Conservation (phyloP, 35 echinoderm and acorn worm genomes). For the Stichopus chloronotus region DNA sequence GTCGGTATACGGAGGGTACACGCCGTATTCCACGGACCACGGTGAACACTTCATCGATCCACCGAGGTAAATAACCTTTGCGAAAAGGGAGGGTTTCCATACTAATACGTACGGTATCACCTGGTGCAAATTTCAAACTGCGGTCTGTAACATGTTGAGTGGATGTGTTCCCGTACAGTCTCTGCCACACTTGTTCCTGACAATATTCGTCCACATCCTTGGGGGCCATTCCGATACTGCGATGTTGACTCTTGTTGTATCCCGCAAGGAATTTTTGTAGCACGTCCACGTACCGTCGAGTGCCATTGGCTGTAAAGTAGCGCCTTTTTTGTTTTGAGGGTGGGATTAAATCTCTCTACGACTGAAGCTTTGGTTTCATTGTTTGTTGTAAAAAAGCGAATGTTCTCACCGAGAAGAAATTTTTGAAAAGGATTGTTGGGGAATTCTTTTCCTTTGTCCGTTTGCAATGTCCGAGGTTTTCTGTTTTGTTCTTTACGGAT, state of each 20-base stretch:
- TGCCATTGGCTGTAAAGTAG: conserved; percentile 80
- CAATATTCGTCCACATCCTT: no score
- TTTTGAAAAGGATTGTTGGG: conserved; percentile 62
- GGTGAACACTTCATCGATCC: no score
- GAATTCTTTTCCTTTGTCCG: conserved; percentile 70
- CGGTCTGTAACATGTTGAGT: no score
- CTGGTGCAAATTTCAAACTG: no score
- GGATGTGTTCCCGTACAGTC: no score
- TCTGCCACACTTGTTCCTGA: no score
- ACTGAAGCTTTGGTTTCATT: conserved; percentile 53
- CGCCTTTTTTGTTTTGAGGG: conserved; percentile 48
- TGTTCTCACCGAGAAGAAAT: conserved; percentile 40
- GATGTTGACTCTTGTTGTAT: no score
- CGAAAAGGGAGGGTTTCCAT: no score
- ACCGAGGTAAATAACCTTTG: no score
- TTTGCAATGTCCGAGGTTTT: conserved; percentile 62
- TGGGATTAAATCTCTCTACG: conserved; percentile 46
- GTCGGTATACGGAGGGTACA: conserved; percentile 66
- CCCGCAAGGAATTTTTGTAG: conserved; percentile 46
- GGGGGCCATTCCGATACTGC: no score
- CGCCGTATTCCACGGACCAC: conserved; percentile 72
- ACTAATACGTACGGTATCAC: no score
- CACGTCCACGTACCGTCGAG: conserved; percentile 47
- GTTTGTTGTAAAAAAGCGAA: conserved; percentile 49
- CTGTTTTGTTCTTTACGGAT: conserved; percentile 51